phyloP scores from a whole-genome alignment of 2,888 invertebrate species.

The Parnassius smintheus region DNA sequence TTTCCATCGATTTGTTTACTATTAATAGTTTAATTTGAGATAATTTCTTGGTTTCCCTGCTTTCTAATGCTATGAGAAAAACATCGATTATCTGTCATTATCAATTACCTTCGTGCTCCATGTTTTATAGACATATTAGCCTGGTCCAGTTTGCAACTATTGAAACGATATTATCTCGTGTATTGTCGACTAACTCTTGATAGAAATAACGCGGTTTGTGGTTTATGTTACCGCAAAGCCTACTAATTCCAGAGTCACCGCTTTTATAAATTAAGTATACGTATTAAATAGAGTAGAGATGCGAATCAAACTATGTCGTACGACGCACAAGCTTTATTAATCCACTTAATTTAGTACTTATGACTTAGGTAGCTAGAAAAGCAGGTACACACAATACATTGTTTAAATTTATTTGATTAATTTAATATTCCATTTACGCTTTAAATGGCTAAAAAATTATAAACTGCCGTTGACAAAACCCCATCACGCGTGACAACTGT shows the following conservation, averaged over 20 bases:
- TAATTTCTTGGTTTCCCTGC: slow-evolving; percentile 1
- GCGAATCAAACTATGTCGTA: too few species aligned
- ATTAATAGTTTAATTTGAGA: slow-evolving; percentile 2
- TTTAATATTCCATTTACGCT: too few species aligned
- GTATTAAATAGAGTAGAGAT: background rate
- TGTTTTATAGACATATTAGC: slow-evolving; percentile 5
- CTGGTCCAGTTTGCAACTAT: slow-evolving; percentile 8
- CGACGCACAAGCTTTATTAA: too few species aligned
- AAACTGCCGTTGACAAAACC: too few species aligned
- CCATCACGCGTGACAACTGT: too few species aligned
- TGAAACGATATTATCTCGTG: slow-evolving; percentile 11
- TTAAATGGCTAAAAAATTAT: too few species aligned
- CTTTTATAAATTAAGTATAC: slow-evolving; percentile 1
- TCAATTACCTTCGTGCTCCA: slow-evolving; percentile 7
- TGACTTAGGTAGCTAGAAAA: too few species aligned
- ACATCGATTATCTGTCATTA: background rate
- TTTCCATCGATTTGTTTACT: background rate
- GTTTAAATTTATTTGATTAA: too few species aligned
- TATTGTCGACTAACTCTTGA: slow-evolving; percentile 9
- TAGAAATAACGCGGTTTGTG: slow-evolving; percentile 18
- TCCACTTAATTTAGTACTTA: too few species aligned
- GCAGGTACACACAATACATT: too few species aligned
- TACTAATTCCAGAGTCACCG: slow-evolving; percentile 10
- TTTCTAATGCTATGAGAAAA: slow-evolving; percentile 6
- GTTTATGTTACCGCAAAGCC: slow-evolving; percentile 17